These are phyloP conservation scores for Hetaerina titia DNA, from an alignment of 2,888 invertebrate genomes.

Conservation along the genomic window DNA sequence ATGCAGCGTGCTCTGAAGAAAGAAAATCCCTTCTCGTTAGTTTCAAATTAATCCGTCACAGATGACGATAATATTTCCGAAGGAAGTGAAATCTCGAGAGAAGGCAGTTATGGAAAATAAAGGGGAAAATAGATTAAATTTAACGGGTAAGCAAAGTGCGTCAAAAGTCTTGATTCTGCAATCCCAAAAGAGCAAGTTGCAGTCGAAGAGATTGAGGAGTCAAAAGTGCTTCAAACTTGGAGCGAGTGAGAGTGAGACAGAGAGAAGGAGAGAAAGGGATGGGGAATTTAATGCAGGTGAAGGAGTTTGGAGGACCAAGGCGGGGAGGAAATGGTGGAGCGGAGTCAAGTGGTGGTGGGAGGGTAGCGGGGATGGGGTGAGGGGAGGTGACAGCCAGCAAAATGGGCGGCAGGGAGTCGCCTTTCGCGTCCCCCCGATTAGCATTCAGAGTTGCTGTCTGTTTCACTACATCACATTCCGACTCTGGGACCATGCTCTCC, in stretches of 20 bases:
- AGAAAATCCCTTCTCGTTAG: background rate
- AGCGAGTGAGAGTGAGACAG: background rate
- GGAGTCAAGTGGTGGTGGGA: constrained; percentile 34
- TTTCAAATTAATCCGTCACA: background rate
- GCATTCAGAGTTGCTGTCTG: constrained; percentile 68
- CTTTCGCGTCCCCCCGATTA: constrained; percentile 67
- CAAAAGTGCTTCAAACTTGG: constrained; percentile 34
- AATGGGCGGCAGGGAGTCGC: constrained; percentile 67
- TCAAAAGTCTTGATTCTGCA: background rate
- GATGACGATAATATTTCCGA: background rate
- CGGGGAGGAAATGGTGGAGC: constrained; percentile 74
- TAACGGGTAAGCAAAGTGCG: constrained; percentile 19
- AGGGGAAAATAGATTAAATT: background rate
- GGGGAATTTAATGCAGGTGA: constrained; percentile 64
- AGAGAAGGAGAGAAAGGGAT: background rate
- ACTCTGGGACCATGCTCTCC: constrained; percentile 71
- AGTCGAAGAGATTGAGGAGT: background rate
- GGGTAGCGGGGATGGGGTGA: constrained; percentile 65
- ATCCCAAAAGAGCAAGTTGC: constrained; percentile 29
- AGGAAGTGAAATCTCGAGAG: background rate
- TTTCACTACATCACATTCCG: constrained; percentile 59
- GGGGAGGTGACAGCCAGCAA: constrained; percentile 68
- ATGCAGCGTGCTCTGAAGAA: background rate
- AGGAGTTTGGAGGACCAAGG: constrained; percentile 70
- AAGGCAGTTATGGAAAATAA: background rate